Evolutionary conservation across 2,797 vertebrate species (phyloP).

Genomic region (Morus bassanus): DNA sequence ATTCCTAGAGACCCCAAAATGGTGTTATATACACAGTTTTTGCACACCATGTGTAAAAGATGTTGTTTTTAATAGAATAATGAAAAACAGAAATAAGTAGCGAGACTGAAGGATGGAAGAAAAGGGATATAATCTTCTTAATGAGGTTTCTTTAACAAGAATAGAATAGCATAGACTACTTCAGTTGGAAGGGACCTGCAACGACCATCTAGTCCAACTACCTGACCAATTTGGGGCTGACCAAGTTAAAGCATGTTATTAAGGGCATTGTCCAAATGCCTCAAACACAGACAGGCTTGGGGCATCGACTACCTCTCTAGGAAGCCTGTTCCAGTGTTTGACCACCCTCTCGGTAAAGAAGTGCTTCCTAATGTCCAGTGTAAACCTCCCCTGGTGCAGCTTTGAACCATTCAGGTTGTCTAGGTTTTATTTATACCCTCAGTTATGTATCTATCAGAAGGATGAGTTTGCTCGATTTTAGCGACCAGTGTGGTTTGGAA

Average conservation of each 20-base stretch:
- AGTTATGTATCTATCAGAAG: not conserved
- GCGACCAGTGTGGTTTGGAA: not conserved
- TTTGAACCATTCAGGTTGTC: not conserved
- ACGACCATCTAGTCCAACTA: not conserved
- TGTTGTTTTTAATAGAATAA: not conserved
- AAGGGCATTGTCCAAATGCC: not conserved
- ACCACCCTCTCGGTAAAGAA: not conserved
- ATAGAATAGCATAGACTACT: not conserved
- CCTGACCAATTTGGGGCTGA: not conserved
- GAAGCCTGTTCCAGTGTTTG: not conserved
- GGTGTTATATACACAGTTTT: not conserved
- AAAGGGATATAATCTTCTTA: not conserved
- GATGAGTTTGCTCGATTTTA: not conserved
- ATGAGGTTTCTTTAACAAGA: not conserved
- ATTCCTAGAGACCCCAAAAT: not conserved
- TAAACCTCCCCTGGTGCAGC: not conserved
- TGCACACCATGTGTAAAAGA: not conserved
- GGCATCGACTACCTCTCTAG: not conserved
- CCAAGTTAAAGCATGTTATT: not conserved
- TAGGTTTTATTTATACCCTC: not conserved
- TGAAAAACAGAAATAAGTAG: not conserved
- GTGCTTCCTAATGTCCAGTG: not conserved
- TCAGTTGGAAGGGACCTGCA: not conserved
- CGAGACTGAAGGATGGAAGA: not conserved
- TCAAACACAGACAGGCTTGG: not conserved